Base-by-base conservation (phyloP, 1,140 invertebrate species). In the Hetaerina americana region DNA sequence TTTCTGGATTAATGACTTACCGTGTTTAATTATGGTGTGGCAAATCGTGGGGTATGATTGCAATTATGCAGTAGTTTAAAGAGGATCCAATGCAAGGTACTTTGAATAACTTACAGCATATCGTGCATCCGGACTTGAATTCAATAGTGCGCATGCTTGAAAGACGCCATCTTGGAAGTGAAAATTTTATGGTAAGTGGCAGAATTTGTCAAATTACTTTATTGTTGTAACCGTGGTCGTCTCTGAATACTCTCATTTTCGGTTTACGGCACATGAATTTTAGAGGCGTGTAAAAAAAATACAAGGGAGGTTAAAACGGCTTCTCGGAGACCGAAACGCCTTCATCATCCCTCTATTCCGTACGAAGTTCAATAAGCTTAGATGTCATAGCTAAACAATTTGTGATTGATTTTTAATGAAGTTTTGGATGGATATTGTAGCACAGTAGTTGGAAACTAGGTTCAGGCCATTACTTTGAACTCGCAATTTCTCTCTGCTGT, bases 161-260 rank as follows among this genome's bases (percentile, higher is more conserved):
- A 26, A 68, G 71, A 72, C 71, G 71, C 71, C 71, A 72, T 72
- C 66, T 72, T 72, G 71, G 68, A 68, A 68, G 71, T 72, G 71
- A 72, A 72, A 72, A 28, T 72, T 70, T 72, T 66, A 72, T 72
- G 68, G 71, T 72, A 69, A 72, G 68, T 71, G 40, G 70, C 24
- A 66, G 66, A 66, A 29, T 29, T 31, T 31, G 70, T 66, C 57
- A 66, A 15, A 28, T 57, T 57, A 57, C 40, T 57, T 2, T 57
- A 71, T 67, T 67, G n/a, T 71, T 3, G 25, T 68, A 15, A 24
- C 8, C 22, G 27, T 71, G 25, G 66, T 67, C 27, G 28, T 2
- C 26, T 29, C 26, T 5, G n/a, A 28, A 27, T 57, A n/a, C n/a
- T 28, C 8, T 26, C 18, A 2, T 57, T 28, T 28, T 67, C 27